Base-by-base conservation (phyloP, 2,888 invertebrate genomes). In the Chironomus tentans region DNA sequence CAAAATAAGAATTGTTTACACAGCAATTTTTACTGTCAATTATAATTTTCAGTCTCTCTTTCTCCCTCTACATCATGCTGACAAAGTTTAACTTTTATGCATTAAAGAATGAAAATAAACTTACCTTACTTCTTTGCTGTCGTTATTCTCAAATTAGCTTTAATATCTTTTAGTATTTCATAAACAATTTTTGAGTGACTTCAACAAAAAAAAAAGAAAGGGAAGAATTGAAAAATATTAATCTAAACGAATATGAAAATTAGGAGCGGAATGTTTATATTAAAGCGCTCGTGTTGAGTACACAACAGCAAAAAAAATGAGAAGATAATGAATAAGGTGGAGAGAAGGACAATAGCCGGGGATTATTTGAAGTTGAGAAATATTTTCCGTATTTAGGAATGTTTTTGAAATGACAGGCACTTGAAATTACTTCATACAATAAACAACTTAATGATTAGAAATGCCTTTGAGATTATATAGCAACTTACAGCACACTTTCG, bases 161-260 rank as follows among this genome's bases (percentile, higher is more conserved):
- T 70, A 70, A 70, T 70, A 28, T 70, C 50, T 47, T 24, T 48
- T 56, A 56, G 56, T 56, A 48, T 70, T 15, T 47, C 70, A 47
- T 70, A 70, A 70, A 70, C 70, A 70, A 72, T 72, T 72, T 72
- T 72, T 21, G 21, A 65, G 21, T 18, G 21, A 65, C 65, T 22
- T 65, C 65, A 65, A n/a, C n/a, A n/a, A n/a, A n/a, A n/a, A n/a
- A 24, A 65, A 65, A 24, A 24, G 21, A 22, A 62, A 62, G 38
- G 10, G 10, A 38, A 38, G 3, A 28, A 28, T 28, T 28, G 4
- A 28, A n/a, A n/a, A 28, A 28, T 21, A 18, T 21, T 62, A 21
- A 6, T 65, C 12, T 22, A 65, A 65, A 65, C 7, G 13, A 22
- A 21, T 65, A 21, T 65, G 21, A 24, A 24, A n/a, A 65, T 22